Conservation (phyloP, 2,797 vertebrate species). For the Peromyscus aztecus region DNA sequence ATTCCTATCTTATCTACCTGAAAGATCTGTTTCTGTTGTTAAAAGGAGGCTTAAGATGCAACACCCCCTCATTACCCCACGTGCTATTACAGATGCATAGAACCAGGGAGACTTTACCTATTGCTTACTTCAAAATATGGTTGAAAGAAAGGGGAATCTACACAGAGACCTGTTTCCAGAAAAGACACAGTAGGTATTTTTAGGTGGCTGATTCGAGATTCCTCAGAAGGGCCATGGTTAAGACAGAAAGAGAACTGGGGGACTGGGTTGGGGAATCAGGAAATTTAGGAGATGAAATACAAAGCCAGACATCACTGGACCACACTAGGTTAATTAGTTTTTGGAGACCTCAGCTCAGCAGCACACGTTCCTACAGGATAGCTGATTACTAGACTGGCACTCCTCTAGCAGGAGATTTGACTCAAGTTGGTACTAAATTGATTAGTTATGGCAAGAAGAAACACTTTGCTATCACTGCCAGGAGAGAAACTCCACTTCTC, state of each 20-base stretch:
- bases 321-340: background rate
- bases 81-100: background rate
- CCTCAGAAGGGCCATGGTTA: background rate
- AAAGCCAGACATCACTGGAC: slow-evolving; percentile 44
- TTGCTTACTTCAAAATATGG: background rate
- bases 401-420: slow-evolving; percentile 33
- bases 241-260: slow-evolving; percentile 19
- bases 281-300: slow-evolving; percentile 26
- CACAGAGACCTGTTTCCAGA: slow-evolving; percentile 15
- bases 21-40: slow-evolving; percentile 46
- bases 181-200: slow-evolving; percentile 13
- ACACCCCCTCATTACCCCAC: background rate
- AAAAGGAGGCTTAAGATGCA: slow-evolving; percentile 36
- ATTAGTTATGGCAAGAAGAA: slow-evolving; percentile 31
- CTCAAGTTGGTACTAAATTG: slow-evolving; percentile 3
- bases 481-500: background rate
- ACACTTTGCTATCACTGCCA: background rate
- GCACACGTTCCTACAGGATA: background rate
- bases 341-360: slow-evolving; percentile 15
- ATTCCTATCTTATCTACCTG: background rate
- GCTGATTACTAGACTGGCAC: background rate
- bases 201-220: slow-evolving; percentile 17
- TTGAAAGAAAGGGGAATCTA: background rate
- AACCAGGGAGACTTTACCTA: background rate
- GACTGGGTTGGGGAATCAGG: slow-evolving; percentile 35